These are phyloP conservation scores for Caenorhabditis uteleia DNA, from an alignment of 2,888 invertebrate species.

Conservation along the genomic window DNA sequence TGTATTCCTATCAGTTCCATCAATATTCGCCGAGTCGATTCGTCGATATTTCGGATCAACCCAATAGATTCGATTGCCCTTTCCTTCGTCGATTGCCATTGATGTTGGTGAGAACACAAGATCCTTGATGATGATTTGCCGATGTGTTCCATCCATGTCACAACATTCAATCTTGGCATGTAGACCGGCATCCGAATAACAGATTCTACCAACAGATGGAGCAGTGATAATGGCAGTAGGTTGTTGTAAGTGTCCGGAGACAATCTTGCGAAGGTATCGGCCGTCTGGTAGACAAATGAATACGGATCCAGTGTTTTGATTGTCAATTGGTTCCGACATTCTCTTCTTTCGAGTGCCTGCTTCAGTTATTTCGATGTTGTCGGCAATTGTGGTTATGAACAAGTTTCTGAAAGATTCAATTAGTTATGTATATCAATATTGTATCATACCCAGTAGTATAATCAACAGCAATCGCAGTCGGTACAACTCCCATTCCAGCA, in stretches of 20 bases:
- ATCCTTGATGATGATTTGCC: constrained; percentile 80
- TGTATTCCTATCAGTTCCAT: constrained; percentile 73
- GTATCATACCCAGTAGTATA: constrained; percentile 80
- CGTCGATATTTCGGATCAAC: constrained; percentile 87
- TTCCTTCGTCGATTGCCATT: constrained; percentile 85
- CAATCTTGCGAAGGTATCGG: constrained; percentile 75
- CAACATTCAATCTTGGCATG: constrained; percentile 90
- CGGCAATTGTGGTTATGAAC: constrained; percentile 58
- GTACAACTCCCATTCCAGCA: constrained; percentile 71
- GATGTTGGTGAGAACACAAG: constrained; percentile 86
- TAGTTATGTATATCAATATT: background rate
- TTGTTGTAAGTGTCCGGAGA: constrained; percentile 78
- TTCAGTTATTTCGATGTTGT: constrained; percentile 20
- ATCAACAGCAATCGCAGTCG: constrained; percentile 88
- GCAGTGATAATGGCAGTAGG: constrained; percentile 80
- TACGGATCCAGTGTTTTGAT: constrained; percentile 74
- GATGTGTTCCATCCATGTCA: constrained; percentile 94
- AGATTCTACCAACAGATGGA: constrained; percentile 77
- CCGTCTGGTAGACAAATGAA: constrained; percentile 89
- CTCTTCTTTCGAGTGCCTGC: constrained; percentile 51
- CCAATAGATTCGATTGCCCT: constrained; percentile 91
- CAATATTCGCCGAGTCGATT: constrained; percentile 84
- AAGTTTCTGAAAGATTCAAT: constrained; percentile 51
- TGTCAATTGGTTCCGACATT: constrained; percentile 58
- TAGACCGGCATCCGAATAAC: constrained; percentile 91